Conservation (phyloP, 2,113 vertebrate species). For the Serilophus lunatus region DNA sequence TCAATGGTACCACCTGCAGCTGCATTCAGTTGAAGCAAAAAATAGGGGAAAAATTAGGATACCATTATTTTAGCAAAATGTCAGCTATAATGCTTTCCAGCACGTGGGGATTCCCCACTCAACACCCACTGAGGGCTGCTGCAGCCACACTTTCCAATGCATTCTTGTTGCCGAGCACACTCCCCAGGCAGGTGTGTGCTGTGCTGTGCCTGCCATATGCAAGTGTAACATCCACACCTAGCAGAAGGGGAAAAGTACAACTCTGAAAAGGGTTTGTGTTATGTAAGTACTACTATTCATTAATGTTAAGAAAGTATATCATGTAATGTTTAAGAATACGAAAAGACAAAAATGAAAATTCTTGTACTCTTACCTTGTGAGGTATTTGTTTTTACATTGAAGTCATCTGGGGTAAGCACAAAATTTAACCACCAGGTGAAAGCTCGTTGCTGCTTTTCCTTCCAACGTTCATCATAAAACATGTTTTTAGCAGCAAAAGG, state of each 20-base stretch:
- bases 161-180: background rate
- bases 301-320: background rate
- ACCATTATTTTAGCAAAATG: background rate
- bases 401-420: slow-evolving; percentile 92
- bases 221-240: background rate
- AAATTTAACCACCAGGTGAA: slow-evolving; percentile 98
- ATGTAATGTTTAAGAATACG: background rate
- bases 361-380: slow-evolving; percentile 77
- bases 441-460: slow-evolving; percentile 91
- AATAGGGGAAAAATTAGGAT: background rate
- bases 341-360: background rate
- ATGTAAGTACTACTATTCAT: background rate
- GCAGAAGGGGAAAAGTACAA: background rate
- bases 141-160: background rate
- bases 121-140: background rate
- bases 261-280: background rate
- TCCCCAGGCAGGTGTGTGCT: background rate
- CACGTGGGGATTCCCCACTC: background rate
- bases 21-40: background rate
- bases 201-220: background rate
- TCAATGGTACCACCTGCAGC: background rate
- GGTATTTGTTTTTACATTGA: slow-evolving; percentile 83
- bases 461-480: slow-evolving; percentile 97
- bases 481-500: slow-evolving; percentile 95
- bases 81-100: background rate